Conservation (phyloP, 2,888 invertebrate genomes). For the Tenthredo distinguenda region DNA sequence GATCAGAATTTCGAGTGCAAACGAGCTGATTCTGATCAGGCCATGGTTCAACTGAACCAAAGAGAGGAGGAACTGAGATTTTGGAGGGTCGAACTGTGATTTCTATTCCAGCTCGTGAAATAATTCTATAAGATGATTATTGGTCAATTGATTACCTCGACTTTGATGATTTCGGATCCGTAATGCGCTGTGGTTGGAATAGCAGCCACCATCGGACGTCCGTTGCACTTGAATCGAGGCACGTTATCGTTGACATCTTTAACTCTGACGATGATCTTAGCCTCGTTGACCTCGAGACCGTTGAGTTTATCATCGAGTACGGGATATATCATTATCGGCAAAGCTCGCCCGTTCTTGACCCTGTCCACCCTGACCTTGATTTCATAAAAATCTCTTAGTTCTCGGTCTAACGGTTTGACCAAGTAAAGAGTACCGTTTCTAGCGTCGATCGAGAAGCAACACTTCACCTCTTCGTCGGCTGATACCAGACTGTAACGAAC, state of each 20-base stretch:
- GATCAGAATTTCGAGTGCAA: background rate
- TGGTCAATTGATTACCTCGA: constrained; percentile 80
- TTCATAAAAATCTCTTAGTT: constrained; percentile 84
- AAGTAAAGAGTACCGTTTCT: constrained; percentile 88
- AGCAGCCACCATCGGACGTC: constrained; percentile 90
- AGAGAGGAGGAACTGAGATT: background rate
- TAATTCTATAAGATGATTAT: background rate
- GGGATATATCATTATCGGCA: constrained; percentile 88
- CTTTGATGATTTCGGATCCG: constrained; percentile 89
- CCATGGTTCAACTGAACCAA: background rate
- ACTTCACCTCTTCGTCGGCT: constrained; percentile 81
- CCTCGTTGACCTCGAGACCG: constrained; percentile 87
- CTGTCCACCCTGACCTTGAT: constrained; percentile 80
- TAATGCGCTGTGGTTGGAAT: constrained; percentile 90
- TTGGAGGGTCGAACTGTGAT: too few species aligned
- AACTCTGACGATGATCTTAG: constrained; percentile 88
- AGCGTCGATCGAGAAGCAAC: constrained; percentile 87
- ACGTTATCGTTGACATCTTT: constrained; percentile 91
- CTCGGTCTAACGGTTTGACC: constrained; percentile 87
- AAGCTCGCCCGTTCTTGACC: constrained; percentile 83
- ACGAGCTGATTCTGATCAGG: too few species aligned
- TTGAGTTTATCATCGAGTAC: constrained; percentile 86
- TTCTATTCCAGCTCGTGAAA: too few species aligned
- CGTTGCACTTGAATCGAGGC: constrained; percentile 87
- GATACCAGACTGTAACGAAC: constrained; percentile 84